Evolutionary conservation across 2,113 vertebrate species (phyloP), one percentile per base, ranked within the genome.

Genomic region (Labrus mixtus): DNA sequence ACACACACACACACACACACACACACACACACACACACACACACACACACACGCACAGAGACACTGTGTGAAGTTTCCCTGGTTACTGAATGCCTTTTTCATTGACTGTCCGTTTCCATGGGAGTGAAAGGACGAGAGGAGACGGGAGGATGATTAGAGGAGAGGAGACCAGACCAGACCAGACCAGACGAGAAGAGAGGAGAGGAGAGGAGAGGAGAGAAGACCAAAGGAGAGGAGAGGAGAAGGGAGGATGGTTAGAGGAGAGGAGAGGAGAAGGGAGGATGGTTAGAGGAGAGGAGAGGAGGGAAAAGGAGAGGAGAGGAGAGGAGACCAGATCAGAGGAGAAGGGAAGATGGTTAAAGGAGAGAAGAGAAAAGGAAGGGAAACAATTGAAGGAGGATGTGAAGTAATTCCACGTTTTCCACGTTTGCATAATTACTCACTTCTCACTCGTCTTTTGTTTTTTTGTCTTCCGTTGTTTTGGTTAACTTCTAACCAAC

Each of bases 81-180:
- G 89, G 87, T 76, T 78, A 89, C 89, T 51, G 78, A 82, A 89
- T 90, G 85, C 78, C 82, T 88, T 87, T 90, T 86, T 87, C 87
- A 88, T 88, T 83, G 86, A 88, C 82, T 83, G 74, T 83, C 77
- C 48, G 90, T 90, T 89, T 65, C 90, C 84, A 87, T 88, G 89
- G 90, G 75, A 72, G 87, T 87, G 84, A 89, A 89, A 83, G 61
- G 73, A 82, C 36, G 12, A 56, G 73, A 68, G 76, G 62, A 78
- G 79, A 76, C 56, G 65, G 76, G 73, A 51, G 72, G 79, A 66
- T 74, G 81, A 82, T 71, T 76, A 73, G 65, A 59, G 65, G 67
- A 65, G 53, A 63, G n/a, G n/a, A n/a, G n/a, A n/a, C n/a, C n/a
- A n/a, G n/a, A n/a, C n/a, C n/a, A n/a, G n/a, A n/a, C n/a, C n/a